Evolutionary conservation across 1,140 invertebrate genomes (phyloP).

Genomic region (Andrena cerasifolii): DNA sequence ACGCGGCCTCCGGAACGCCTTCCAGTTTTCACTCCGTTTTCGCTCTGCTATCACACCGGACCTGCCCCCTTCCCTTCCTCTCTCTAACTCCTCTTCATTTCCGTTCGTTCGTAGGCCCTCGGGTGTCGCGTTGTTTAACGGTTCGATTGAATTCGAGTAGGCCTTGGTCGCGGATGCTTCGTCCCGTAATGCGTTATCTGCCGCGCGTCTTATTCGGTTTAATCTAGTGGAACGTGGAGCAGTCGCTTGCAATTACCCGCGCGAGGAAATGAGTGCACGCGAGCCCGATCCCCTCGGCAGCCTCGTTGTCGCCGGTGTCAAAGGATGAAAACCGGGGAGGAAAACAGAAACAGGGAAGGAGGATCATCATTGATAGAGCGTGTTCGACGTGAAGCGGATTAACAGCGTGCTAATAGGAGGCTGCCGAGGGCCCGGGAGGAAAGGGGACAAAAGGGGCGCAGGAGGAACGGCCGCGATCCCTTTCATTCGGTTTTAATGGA

Average conservation of each 20-base stretch:
- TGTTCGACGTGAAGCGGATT: conserved; percentile 14
- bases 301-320: no score
- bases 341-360: neutral
- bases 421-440: neutral
- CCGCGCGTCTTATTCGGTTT: no score
- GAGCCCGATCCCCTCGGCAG: no score
- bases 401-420: neutral
- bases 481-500: conserved; percentile 45
- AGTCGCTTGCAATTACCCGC: no score
- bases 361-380: neutral
- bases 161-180: no score
- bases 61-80: neutral
- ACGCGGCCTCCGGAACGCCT: conserved; percentile 54
- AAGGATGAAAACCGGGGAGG: no score
- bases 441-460: neutral
- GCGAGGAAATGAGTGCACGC: no score
- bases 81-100: neutral
- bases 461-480: neutral
- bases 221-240: no score
- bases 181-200: no score
- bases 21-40: conserved; percentile 45
- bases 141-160: no score
- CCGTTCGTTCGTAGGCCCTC: neutral
- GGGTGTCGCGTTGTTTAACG: no score
- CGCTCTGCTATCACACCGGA: conserved; percentile 3